Percentiles rank a stretch among this genome's conserved stretches.
Evolutionary conservation across 2,797 vertebrate species (phyloP).

Genomic region (Sebastes paucispinis): DNA sequence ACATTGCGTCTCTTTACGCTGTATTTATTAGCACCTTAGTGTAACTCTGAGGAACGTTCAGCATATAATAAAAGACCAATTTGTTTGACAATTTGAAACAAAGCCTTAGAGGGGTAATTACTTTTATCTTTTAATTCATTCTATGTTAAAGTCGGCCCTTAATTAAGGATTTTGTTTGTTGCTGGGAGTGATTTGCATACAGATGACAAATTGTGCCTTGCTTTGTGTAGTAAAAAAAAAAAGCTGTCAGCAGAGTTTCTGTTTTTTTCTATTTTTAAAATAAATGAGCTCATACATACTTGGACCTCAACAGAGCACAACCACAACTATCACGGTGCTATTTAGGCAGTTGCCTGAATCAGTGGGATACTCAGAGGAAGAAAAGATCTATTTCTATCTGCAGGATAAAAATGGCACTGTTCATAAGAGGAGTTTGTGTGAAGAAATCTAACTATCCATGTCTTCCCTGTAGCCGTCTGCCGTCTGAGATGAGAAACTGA

Average conservation of each 20-base stretch:
- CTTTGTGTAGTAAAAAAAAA: slow-evolving; percentile 17
- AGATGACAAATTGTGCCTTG: slow-evolving; percentile 31
- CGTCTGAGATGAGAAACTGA: neutral
- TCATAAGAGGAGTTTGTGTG: neutral
- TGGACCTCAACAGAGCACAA: slow-evolving; percentile 11
- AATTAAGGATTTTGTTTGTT: slow-evolving; percentile 52
- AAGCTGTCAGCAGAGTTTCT: slow-evolving; percentile 22
- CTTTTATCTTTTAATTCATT: slow-evolving; percentile 57
- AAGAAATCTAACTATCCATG: slow-evolving; percentile 1
- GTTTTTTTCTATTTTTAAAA: slow-evolving; percentile 26
- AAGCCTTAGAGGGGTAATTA: slow-evolving; percentile 50
- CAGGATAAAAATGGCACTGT: slow-evolving; percentile 49
- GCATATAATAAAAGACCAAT: slow-evolving; percentile 43
- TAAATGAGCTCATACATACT: slow-evolving; percentile 17
- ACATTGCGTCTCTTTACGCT: neutral
- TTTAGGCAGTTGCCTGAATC: slow-evolving; percentile 23
- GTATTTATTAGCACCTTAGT: slow-evolving; percentile 13
- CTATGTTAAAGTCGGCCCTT: slow-evolving; percentile 22
- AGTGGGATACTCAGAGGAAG: slow-evolving; percentile 27
- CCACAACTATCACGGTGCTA: neutral
- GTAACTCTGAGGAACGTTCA: slow-evolving; percentile 21
- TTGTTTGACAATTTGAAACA: slow-evolving; percentile 56
- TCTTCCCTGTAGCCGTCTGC: slow-evolving; percentile 4
- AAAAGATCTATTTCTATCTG: slow-evolving; percentile 47
- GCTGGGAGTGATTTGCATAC: slow-evolving; percentile 52